Evolutionary conservation across 2,113 vertebrate genomes (phyloP).

Genomic region (Solea solea): DNA sequence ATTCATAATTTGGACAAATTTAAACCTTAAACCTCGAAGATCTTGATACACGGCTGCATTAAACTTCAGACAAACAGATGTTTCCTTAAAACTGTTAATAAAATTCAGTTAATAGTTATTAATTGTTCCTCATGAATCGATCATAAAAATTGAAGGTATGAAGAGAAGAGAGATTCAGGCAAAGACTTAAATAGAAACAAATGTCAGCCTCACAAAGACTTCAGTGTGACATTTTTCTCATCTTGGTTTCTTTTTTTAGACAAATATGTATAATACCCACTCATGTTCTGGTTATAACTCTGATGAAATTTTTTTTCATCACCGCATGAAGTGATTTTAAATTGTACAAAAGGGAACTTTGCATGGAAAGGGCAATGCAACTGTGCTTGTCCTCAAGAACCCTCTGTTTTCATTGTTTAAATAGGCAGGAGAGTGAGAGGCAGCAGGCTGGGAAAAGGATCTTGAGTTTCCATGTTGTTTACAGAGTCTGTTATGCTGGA

Average conservation of each 20-base stretch:
- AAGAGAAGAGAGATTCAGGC: not conserved
- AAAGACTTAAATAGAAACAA: slow-evolving; percentile 37
- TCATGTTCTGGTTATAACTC: too few species aligned
- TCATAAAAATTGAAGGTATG: not conserved
- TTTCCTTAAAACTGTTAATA: too few species aligned
- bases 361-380: not conserved
- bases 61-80: not conserved
- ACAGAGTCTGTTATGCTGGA: not conserved
- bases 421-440: not conserved
- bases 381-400: not conserved
- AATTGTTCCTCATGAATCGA: not conserved
- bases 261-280: too few species aligned
- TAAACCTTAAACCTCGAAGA: not conserved
- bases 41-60: not conserved
- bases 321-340: too few species aligned
- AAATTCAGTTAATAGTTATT: not conserved
- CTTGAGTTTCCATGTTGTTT: slow-evolving; percentile 2
- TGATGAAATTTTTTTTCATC: too few species aligned
- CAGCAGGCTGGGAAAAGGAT: not conserved
- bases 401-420: slow-evolving; percentile 4
- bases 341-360: not conserved
- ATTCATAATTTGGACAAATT: not conserved
- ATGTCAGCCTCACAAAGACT: slow-evolving; percentile 3
- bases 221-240: slow-evolving; percentile 4
- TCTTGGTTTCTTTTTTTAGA: slow-evolving; percentile 12